A percentile compares a stretch with the other conserved stretches of the same genome.
Conservation (phyloP, 2,797 vertebrate species). For the Hydrocynus forskahlii region DNA sequence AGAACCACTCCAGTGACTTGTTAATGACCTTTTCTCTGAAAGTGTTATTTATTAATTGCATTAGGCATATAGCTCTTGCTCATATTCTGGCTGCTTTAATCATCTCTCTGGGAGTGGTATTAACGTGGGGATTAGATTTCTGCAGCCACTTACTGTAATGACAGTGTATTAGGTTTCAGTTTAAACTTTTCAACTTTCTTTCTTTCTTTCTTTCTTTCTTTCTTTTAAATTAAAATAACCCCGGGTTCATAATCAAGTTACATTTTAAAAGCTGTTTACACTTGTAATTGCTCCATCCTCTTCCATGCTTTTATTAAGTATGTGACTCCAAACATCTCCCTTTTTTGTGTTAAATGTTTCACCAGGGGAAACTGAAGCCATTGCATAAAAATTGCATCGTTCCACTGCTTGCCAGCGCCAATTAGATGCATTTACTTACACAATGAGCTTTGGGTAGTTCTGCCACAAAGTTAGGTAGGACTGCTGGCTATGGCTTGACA, state of each 20-base stretch:
- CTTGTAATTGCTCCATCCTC: conserved; percentile 56
- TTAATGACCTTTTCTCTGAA: conserved; percentile 66
- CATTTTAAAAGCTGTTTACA: conserved; percentile 48
- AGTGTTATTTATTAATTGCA: conserved; percentile 65
- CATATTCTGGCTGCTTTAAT: conserved; percentile 54
- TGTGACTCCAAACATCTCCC: conserved; percentile 51
- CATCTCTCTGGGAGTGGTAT: conserved; percentile 48
- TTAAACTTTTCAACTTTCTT: conserved; percentile 29
- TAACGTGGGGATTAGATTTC: conserved; percentile 56
- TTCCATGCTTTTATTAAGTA: conserved; percentile 54
- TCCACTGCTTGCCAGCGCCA: conserved; percentile 67
- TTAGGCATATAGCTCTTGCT: conserved; percentile 43
- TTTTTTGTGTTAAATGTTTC: conserved; percentile 68
- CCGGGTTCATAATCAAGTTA: conserved; percentile 52
- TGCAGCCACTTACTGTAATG: conserved; percentile 61
- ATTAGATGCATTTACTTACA: conserved; percentile 72
- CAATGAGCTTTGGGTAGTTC: conserved; percentile 65
- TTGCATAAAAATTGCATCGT: conserved; percentile 68
- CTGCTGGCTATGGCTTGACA: conserved; percentile 63
- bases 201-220: conserved; percentile 22
- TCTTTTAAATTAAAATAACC: conserved; percentile 51
- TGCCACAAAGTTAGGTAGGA: conserved; percentile 58
- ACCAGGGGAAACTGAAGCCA: conserved; percentile 64
- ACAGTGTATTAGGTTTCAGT: conserved; percentile 54
- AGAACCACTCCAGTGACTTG: conserved; percentile 62